Evolutionary conservation across 1,140 invertebrate genomes (phyloP), one percentile per base, ranked within the genome.

Genomic region (Drosophila ambigua): DNA sequence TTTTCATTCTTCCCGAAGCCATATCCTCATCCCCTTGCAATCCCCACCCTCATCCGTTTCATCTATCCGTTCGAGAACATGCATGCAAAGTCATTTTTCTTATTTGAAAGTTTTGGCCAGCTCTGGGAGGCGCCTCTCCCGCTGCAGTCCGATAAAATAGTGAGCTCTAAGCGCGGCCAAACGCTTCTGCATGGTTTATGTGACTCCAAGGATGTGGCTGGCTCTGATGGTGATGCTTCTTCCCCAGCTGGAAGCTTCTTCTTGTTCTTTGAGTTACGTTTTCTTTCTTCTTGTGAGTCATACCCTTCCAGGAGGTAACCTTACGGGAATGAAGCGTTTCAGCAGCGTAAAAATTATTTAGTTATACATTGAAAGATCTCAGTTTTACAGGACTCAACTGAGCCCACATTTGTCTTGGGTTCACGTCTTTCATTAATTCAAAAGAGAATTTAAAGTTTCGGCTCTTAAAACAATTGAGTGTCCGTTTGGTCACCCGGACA

Each of bases 71-170:
- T 48, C 9, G 44, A 69, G 64, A 50, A 57, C 64, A 69, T 69
- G 66, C 66, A 46, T 49, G 66, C 53, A 62, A 54, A 75, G 72
- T 68, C 73, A 77, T 77, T 69, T 77, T 77, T 63, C 73, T 77
- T 77, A 63, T 68, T 77, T 63, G 55, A 75, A 60, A 76, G 63
- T 68, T 76, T 72, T 45, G 69, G 69, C 69, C n/a, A 72, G 58
- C 51, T 63, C 51, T 13, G 24, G 16, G 31, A 23, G 59, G 26
- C 44, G n/a, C n/a, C 13, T 24, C 68, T 49, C 41, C 46, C 9
- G n/a, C 35, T 41, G 8, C 28, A 23, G 5, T 39, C 39, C 48
- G 24, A 24, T 57, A 45, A 59, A 61, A 20, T 23, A 41, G 26
- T 49, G 39, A 76, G 41, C 16, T 48, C 16, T 13, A 46, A 46